Conservation (phyloP, 2,113 vertebrate species). For the Apaloderma vittatum region DNA sequence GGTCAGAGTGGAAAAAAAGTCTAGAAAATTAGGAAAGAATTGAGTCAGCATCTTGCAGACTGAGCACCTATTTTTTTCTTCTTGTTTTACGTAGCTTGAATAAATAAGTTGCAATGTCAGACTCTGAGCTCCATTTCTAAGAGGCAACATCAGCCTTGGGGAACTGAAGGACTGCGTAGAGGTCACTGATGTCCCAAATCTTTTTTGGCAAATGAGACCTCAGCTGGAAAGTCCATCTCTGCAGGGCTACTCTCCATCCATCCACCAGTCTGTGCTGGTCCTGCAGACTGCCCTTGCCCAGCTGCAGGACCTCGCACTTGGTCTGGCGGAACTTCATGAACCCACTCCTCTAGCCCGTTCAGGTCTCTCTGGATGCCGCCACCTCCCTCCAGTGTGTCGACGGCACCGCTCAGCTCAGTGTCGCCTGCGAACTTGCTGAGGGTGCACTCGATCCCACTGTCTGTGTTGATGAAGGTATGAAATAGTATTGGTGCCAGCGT, state of each 20-base stretch:
- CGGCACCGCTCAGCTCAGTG: too few species aligned
- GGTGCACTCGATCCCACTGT: background rate
- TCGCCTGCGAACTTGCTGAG: too few species aligned
- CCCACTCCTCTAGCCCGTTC: background rate
- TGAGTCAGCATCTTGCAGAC: background rate
- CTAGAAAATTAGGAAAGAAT: background rate
- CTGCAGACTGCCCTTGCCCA: background rate
- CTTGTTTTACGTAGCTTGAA: background rate
- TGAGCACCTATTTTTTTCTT: background rate
- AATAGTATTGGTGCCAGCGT: background rate
- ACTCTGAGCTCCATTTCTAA: background rate
- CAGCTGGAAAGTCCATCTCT: too few species aligned
- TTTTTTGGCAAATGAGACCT: background rate
- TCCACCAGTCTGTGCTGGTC: background rate
- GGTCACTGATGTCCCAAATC: background rate
- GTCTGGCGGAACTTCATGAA: background rate
- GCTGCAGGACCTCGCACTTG: background rate
- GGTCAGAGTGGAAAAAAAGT: background rate
- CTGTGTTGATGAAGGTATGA: background rate
- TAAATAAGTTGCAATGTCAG: background rate
- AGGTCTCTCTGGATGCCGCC: too few species aligned
- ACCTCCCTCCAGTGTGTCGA: too few species aligned
- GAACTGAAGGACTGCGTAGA: background rate
- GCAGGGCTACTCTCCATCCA: too few species aligned
- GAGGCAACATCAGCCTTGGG: background rate